phyloP scores from a whole-genome alignment of 2,888 invertebrate genomes.

The Steinernema scapterisci region DNA sequence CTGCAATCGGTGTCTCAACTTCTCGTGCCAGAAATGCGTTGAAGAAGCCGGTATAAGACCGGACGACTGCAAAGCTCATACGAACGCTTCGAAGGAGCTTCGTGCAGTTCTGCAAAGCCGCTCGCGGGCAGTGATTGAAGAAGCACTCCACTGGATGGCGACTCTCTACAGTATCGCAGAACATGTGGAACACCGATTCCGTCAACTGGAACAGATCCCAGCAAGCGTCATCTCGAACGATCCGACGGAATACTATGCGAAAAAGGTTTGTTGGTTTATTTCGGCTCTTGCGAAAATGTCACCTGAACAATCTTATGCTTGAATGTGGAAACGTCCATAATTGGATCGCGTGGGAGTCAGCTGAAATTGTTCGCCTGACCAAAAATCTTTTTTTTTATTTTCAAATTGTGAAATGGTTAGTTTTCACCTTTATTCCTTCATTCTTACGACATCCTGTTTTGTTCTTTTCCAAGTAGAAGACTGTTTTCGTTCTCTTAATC shows the following conservation, averaged over 20 bases:
- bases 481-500: too few relatives aligned
- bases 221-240: not conserved
- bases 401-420: too few relatives aligned
- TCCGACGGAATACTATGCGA: not conserved
- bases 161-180: not conserved
- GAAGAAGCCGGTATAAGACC: not conserved
- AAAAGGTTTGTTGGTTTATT: not conserved
- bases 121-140: not conserved
- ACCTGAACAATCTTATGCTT: too few relatives aligned
- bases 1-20: constrained; percentile 14
- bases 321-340: too few relatives aligned
- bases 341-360: too few relatives aligned
- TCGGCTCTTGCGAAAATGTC: too few relatives aligned
- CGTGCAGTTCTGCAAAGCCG: not conserved
- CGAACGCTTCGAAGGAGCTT: not conserved
- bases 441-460: too few relatives aligned
- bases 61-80: not conserved
- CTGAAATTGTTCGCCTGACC: too few relatives aligned
- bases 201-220: not conserved
- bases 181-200: not conserved
- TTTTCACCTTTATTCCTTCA: too few relatives aligned
- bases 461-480: too few relatives aligned
- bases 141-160: not conserved
- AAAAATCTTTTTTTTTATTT: too few relatives aligned
- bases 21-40: not conserved